Evolutionary conservation across 2,113 vertebrate genomes (phyloP).

Genomic region (Rhea pennata): DNA sequence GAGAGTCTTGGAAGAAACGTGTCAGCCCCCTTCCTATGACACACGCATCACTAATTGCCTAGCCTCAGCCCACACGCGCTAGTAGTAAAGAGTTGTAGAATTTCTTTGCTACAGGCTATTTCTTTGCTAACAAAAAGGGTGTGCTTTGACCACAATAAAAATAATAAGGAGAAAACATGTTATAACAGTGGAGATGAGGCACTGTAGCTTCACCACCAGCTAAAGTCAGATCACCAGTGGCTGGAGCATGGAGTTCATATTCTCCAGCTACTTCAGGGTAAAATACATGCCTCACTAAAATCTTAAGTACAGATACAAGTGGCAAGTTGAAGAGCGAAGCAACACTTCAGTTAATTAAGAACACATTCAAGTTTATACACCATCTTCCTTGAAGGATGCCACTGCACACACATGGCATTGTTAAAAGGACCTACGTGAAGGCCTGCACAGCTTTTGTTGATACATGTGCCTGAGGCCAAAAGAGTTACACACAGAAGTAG

Average conservation of each 20-base stretch:
- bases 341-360: neutral
- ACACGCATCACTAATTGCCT: neutral
- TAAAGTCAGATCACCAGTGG: neutral
- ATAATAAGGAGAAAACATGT: neutral
- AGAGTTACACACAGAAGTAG: neutral
- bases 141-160: slow-evolving; percentile 42
- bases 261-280: neutral
- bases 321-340: neutral
- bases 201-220: neutral
- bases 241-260: neutral
- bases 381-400: neutral
- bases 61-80: neutral
- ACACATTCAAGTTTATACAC: neutral
- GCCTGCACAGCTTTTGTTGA: neutral
- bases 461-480: neutral
- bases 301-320: neutral
- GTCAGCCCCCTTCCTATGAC: neutral
- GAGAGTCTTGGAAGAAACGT: neutral
- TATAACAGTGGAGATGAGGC: slow-evolving; percentile 17
- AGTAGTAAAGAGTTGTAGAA: slow-evolving; percentile 5
- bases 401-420: neutral
- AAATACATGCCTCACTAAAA: neutral
- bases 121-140: slow-evolving; percentile 19
- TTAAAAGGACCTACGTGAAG: neutral
- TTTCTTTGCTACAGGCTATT: slow-evolving; percentile 38